Conservation (phyloP, 2,888 invertebrate species). For the Podabrus alpinus region DNA sequence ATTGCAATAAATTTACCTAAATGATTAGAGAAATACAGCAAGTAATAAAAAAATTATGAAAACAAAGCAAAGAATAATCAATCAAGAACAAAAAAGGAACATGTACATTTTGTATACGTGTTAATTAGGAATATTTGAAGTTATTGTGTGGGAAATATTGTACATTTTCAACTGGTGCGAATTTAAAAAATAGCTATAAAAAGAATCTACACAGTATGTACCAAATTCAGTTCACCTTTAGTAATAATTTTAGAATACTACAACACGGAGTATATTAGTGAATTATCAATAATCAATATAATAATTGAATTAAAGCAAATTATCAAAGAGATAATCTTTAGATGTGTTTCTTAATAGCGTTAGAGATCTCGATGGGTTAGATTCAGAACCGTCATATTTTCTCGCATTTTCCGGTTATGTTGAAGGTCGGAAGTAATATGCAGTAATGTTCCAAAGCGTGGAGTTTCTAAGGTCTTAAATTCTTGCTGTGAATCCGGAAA, state of each 20-base stretch:
- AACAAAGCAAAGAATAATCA: no score
- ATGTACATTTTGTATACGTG: no score
- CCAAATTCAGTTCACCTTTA: background rate
- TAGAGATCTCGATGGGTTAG: conserved; percentile 8
- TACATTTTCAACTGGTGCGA: no score
- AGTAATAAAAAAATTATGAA: no score
- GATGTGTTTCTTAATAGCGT: background rate
- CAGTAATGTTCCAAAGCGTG: conserved; percentile 24
- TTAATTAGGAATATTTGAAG: no score
- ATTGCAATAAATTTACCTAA: no score
- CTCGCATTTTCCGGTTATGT: conserved; percentile 18
- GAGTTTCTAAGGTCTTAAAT: conserved; percentile 16
- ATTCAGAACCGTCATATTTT: conserved; percentile 19
- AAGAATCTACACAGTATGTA: no score
- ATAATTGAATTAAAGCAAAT: background rate
- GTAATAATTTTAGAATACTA: background rate
- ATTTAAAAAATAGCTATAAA: no score
- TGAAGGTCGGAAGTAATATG: conserved; percentile 33
- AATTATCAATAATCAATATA: no score
- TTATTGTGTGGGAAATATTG: no score
- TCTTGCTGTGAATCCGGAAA: conserved; percentile 15
- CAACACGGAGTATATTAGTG: background rate
- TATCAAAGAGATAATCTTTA: conserved; percentile 1
- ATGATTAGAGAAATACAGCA: no score
- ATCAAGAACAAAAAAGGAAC: no score